These are phyloP conservation scores for Pelvicachromis taeniatus DNA, from an alignment of 2,113 vertebrate species.

Conservation along the genomic window DNA sequence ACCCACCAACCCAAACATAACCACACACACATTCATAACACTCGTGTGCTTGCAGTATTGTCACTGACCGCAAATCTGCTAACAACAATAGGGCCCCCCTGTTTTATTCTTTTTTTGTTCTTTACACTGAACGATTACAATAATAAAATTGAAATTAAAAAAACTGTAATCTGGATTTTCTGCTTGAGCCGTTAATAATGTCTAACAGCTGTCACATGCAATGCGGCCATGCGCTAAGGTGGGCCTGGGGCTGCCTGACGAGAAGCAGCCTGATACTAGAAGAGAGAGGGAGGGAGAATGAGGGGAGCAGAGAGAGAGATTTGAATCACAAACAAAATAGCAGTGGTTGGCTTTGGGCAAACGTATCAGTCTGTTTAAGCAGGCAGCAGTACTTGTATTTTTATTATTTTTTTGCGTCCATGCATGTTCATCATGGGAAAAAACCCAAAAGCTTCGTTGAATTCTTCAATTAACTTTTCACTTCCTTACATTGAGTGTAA, in stretches of 20 bases:
- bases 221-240: slow-evolving; percentile 46
- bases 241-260: slow-evolving; percentile 58
- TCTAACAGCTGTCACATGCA: slow-evolving; percentile 73
- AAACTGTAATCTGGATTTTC: slow-evolving; percentile 77
- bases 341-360: slow-evolving; percentile 21
- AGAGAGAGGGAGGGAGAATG: not conserved
- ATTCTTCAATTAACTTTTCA: slow-evolving; percentile 29
- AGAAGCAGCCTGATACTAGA: slow-evolving; percentile 48
- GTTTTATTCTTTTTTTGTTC: slow-evolving; percentile 24
- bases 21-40: not conserved
- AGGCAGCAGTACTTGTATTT: not conserved
- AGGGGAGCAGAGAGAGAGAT: not conserved
- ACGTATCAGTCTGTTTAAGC: slow-evolving; percentile 27
- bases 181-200: slow-evolving; percentile 75
- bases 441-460: slow-evolving; percentile 9
- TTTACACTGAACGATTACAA: slow-evolving; percentile 61
- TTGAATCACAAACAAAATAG: slow-evolving; percentile 39
- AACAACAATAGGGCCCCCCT: slow-evolving; percentile 48
- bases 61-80: slow-evolving; percentile 49
- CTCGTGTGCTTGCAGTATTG: slow-evolving; percentile 5
- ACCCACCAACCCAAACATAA: slow-evolving; percentile 8
- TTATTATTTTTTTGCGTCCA: not conserved
- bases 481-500: slow-evolving; percentile 56
- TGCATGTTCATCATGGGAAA: not conserved
- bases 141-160: slow-evolving; percentile 73